Percentiles rank a stretch among this genome's conserved stretches.
These are phyloP conservation scores for Cetoscarus ocellatus DNA, from an alignment of 2,797 vertebrate genomes.

Conservation along the genomic window DNA sequence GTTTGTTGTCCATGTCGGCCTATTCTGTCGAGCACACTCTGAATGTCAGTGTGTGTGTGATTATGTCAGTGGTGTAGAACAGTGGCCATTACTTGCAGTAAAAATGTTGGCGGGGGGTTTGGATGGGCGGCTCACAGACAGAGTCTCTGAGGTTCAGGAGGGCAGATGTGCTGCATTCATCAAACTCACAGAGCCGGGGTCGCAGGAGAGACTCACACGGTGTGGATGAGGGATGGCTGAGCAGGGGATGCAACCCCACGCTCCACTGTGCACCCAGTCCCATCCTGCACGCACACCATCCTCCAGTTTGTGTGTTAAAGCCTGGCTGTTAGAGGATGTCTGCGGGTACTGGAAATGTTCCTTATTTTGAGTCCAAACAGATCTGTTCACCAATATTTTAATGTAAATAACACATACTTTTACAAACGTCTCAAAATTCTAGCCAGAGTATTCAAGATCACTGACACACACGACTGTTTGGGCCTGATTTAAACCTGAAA, in stretches of 20 bases:
- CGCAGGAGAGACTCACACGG: slow-evolving; percentile 89
- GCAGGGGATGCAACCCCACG: slow-evolving; percentile 80
- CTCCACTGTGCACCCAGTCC: slow-evolving; percentile 76
- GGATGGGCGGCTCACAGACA: slow-evolving; percentile 82
- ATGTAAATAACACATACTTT: not conserved
- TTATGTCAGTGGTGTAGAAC: slow-evolving; percentile 88
- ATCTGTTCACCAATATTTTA: not conserved
- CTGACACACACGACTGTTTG: too few relatives aligned
- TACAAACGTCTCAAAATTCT: too few relatives aligned
- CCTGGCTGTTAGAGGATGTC: slow-evolving; percentile 1
- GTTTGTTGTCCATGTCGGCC: slow-evolving; percentile 31
- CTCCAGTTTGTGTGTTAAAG: slow-evolving; percentile 2
- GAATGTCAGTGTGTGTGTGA: slow-evolving; percentile 55
- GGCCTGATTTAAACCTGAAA: too few relatives aligned
- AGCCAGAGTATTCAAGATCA: too few relatives aligned
- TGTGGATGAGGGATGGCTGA: slow-evolving; percentile 90
- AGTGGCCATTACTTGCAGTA: slow-evolving; percentile 88
- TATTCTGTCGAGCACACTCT: slow-evolving; percentile 33
- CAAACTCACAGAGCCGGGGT: slow-evolving; percentile 88
- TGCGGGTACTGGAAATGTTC: not conserved
- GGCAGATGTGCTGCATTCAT: slow-evolving; percentile 93
- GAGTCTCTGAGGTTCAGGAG: slow-evolving; percentile 89
- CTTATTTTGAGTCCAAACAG: not conserved
- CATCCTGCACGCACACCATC: slow-evolving; percentile 55
- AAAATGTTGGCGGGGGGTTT: slow-evolving; percentile 25